phyloP scores from a whole-genome alignment of 2,113 vertebrate species.

The Egretta garzetta region DNA sequence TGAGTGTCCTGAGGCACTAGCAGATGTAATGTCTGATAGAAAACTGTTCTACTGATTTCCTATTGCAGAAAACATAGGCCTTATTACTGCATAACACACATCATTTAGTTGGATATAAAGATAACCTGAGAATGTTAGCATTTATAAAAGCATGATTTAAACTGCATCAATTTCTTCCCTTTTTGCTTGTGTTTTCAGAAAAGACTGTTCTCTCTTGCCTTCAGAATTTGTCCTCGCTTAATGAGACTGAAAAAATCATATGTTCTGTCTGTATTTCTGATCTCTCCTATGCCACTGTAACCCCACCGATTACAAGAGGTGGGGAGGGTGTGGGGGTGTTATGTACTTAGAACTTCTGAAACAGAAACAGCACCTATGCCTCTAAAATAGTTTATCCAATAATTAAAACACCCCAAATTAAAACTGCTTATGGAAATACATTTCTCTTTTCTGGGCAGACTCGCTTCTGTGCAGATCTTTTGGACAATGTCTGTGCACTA shows the following conservation, averaged over 20 bases:
- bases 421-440: neutral
- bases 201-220: neutral
- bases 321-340: fast-evolving
- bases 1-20: constrained; percentile 18
- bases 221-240: neutral
- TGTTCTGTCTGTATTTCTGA: neutral
- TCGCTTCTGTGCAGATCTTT: neutral
- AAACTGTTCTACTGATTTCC: constrained; percentile 3
- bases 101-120: neutral
- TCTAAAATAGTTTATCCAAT: neutral
- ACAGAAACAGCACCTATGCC: neutral
- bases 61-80: constrained; percentile 34
- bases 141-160: neutral
- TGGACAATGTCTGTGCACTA: neutral
- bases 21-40: constrained; percentile 57
- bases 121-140: neutral
- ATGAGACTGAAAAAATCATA: neutral
- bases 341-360: neutral
- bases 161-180: neutral
- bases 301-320: neutral
- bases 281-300: neutral
- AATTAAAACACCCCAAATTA: neutral
- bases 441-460: neutral
- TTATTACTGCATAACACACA: neutral
- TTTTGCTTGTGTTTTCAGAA: neutral